phyloP scores from a whole-genome alignment of 2,113 vertebrate species.

The Indri indri region DNA sequence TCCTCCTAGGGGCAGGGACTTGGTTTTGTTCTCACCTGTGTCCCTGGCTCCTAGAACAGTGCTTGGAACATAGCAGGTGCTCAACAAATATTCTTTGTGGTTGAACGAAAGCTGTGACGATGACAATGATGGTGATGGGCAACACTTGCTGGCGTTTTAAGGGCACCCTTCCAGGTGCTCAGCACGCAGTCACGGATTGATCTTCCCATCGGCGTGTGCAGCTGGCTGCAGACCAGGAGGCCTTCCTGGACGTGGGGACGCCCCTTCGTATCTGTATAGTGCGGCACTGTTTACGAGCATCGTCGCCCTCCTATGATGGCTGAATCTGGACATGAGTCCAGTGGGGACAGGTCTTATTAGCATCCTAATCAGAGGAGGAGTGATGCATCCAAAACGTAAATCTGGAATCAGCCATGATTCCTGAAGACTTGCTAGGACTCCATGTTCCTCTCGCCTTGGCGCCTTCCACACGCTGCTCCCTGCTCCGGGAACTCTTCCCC shows the following conservation, averaged over 20 bases:
- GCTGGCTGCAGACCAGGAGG: not conserved
- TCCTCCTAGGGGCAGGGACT: not conserved
- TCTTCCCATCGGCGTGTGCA: accelerated
- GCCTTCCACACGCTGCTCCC: not conserved
- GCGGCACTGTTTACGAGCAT: accelerated
- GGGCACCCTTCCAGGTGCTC: not conserved
- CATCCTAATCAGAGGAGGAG: not conserved
- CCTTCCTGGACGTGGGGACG: accelerated
- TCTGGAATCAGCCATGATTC: not conserved
- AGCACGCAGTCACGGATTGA: accelerated
- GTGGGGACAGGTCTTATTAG: not conserved
- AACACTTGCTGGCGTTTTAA: accelerated
- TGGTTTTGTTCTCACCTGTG: not conserved
- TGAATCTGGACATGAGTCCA: not conserved
- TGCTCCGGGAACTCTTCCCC: not conserved
- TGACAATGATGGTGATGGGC: not conserved
- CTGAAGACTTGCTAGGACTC: not conserved
- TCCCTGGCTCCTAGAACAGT: not conserved
- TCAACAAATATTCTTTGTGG: not conserved
- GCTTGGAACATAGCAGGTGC: not conserved
- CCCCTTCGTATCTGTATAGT: not conserved
- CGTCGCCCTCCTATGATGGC: not conserved
- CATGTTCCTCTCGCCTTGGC: not conserved
- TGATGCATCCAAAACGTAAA: not conserved
- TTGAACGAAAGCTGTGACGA: no score